Conservation (phyloP, 2,888 invertebrate genomes). For the Eilema caniola region DNA sequence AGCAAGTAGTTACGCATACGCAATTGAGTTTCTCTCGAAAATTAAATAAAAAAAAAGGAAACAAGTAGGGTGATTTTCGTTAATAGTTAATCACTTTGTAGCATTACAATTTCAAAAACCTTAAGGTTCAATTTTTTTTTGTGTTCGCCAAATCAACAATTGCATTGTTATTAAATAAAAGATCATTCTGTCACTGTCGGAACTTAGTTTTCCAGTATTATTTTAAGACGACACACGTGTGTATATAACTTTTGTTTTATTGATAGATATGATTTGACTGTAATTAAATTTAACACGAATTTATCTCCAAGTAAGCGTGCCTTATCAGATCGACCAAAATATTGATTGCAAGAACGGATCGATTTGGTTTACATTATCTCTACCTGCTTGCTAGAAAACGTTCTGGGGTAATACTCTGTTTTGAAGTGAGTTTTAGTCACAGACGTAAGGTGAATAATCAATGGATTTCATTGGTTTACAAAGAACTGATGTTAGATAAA, state of each 20-base stretch:
- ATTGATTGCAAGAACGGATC: background rate
- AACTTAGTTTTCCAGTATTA: background rate
- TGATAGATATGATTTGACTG: background rate
- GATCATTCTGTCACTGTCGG: too few species aligned
- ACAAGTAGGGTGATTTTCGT: too few species aligned
- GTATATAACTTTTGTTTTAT: background rate
- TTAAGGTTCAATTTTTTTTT: background rate
- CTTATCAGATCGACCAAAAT: background rate
- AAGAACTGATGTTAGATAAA: too few species aligned
- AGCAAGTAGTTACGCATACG: background rate
- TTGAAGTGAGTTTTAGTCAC: too few species aligned
- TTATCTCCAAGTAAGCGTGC: background rate
- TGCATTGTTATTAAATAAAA: conserved; percentile 1
- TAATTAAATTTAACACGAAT: background rate
- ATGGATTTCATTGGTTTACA: too few species aligned
- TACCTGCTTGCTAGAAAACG: too few species aligned
- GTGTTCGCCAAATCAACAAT: background rate
- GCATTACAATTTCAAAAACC: background rate
- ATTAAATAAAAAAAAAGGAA: background rate
- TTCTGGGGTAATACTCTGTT: too few species aligned
- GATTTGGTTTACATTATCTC: too few species aligned
- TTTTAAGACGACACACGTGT: background rate
- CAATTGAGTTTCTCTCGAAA: background rate
- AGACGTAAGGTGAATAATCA: too few species aligned
- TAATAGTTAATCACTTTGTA: background rate